Conservation (phyloP, 1,140 invertebrate genomes). For the Drosophila grimshawi region DNA sequence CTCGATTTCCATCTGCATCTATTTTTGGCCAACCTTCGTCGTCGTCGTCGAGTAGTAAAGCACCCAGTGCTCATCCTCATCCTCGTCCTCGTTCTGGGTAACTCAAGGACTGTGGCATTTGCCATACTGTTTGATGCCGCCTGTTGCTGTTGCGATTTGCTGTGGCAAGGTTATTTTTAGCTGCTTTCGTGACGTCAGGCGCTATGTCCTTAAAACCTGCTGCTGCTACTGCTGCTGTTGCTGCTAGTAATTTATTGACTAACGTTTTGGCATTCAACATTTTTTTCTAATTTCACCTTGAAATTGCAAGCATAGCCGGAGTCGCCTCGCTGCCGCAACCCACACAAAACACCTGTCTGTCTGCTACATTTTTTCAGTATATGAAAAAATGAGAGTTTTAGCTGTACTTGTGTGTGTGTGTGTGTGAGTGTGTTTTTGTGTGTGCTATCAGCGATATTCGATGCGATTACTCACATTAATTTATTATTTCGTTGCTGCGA, state of each 20-base stretch:
- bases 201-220: slow-evolving; percentile 24
- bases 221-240: background rate
- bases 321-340: background rate
- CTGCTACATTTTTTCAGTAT: background rate
- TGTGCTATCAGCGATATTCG: slow-evolving; percentile 7
- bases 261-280: slow-evolving; percentile 17
- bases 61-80: background rate
- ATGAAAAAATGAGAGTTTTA: too few species aligned
- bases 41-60: slow-evolving; percentile 5
- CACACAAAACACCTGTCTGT: background rate
- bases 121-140: slow-evolving; percentile 14
- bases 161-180: slow-evolving; percentile 14
- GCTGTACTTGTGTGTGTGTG: background rate
- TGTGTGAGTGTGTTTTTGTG: slow-evolving; percentile 16
- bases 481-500: slow-evolving; percentile 21
- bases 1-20: slow-evolving; percentile 16
- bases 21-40: slow-evolving; percentile 1
- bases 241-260: slow-evolving; percentile 19
- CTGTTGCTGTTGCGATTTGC: slow-evolving; percentile 22
- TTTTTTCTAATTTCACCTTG: slow-evolving; percentile 5
- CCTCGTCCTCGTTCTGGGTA: slow-evolving; percentile 16
- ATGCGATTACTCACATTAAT: slow-evolving; percentile 31
- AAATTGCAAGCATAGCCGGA: background rate
- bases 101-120: slow-evolving; percentile 28
- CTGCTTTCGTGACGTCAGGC: slow-evolving; percentile 27